These are phyloP conservation scores for Tachina grossa DNA, from an alignment of 2,888 invertebrate genomes.

Conservation along the genomic window DNA sequence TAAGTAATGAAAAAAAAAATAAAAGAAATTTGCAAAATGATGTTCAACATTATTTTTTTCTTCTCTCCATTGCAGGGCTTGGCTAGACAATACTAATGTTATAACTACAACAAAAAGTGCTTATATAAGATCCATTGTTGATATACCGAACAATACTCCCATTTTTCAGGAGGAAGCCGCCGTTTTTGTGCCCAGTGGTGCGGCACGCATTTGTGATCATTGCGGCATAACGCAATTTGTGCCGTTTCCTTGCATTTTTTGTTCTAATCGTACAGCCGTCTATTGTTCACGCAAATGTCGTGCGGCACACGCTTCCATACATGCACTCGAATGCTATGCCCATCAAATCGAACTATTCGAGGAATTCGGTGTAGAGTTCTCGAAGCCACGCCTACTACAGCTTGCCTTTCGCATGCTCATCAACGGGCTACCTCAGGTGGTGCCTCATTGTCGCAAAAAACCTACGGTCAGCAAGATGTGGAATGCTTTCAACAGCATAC, in stretches of 20 bases:
- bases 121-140: constrained; percentile 71
- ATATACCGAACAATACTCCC: constrained; percentile 73
- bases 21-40: background rate
- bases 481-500: constrained; percentile 75
- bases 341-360: constrained; percentile 76
- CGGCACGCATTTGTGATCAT: constrained; percentile 75
- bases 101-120: constrained; percentile 73
- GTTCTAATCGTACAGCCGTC: constrained; percentile 76
- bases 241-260: constrained; percentile 76
- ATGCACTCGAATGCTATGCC: constrained; percentile 75
- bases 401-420: constrained; percentile 76
- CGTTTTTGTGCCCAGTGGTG: constrained; percentile 75
- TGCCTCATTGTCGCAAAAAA: constrained; percentile 76
- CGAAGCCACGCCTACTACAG: constrained; percentile 75
- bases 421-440: constrained; percentile 75
- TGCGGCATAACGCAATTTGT: constrained; percentile 76
- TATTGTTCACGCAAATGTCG: constrained; percentile 76
- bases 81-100: constrained; percentile 74
- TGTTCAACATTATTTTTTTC: background rate
- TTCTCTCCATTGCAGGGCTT: constrained; percentile 70
- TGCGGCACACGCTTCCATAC: constrained; percentile 75
- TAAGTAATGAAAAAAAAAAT: constrained; percentile 61
- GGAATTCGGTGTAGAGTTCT: constrained; percentile 74
- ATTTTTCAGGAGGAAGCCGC: constrained; percentile 75
- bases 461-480: constrained; percentile 75